Base-by-base conservation (phyloP, 1,140 invertebrate genomes). In the Platorchestia sp. region DNA sequence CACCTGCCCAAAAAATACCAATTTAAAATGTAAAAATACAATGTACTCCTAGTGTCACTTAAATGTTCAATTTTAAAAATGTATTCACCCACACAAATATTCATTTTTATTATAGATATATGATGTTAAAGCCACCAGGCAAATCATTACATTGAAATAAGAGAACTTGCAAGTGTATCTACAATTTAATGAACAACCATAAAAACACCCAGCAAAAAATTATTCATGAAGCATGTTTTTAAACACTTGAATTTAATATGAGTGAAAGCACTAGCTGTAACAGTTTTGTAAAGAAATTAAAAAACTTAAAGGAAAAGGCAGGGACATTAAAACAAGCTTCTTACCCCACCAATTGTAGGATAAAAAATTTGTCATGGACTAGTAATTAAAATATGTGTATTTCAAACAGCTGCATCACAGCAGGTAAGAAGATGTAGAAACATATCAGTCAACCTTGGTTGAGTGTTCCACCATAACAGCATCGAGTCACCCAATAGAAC, bases 1-100 rank as follows among this genome's bases (percentile, higher is more conserved):
- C 41, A 99, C 98, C 96, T 96, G 96, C 0, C 45, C 59, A 45
- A 40, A 43, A 96, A 53, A 90, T 14, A 6, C 87, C 0, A 89
- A 27, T 19, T 89, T 89, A 42, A 89, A 19, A 42, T 10, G n/a
- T 42, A 36, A 89, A 89, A 89, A 42, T 1, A 10, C n/a, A 42
- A 89, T 6, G 5, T 27, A 75, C 53, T 16, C 53, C 14, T 75
- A 89, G 0, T 89, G 5, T 89, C 7, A 89, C 27, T 89, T 27
- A 19, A 42, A 75, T 75, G 27, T 89, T 42, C 10, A 42, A 89
- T 19, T 42, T 41, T 43, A 42, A 89, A 43, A 42, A 42, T 89
- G 10, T 36, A 75, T 75, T 36, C 14, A 75, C 14, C 36, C 3
- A 75, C 36, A 75, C 59, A 75, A 22, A 75, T 36, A 10, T 75